Conservation (phyloP, 2,113 vertebrate genomes). For the Hassar affinis region DNA sequence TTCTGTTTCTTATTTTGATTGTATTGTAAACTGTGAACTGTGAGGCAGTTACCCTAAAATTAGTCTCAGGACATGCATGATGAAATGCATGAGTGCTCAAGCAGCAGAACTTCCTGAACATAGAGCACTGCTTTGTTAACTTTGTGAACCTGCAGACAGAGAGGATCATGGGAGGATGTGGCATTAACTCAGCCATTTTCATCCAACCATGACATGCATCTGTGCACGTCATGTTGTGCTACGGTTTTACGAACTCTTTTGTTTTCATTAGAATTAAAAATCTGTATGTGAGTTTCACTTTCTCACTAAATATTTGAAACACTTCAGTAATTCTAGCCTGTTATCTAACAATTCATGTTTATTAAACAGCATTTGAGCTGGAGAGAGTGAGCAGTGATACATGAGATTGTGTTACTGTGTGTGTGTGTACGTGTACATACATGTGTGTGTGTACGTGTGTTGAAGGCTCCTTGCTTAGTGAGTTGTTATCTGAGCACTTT, state of each 20-base stretch:
- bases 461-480: not conserved
- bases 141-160: not conserved
- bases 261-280: not conserved
- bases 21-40: not conserved
- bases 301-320: constrained; percentile 45
- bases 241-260: not conserved
- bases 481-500: constrained; percentile 11
- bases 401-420: constrained; percentile 12
- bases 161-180: constrained; percentile 1
- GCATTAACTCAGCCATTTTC: not conserved
- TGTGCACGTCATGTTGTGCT: not conserved
- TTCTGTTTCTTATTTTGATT: not conserved
- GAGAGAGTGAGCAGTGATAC: not conserved
- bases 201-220: not conserved
- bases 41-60: not conserved
- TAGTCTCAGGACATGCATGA: not conserved
- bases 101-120: constrained; percentile 19
- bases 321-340: not conserved
- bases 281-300: not conserved
- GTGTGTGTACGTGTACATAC: not conserved
- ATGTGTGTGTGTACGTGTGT: not conserved
- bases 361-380: constrained; percentile 39
- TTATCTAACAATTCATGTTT: constrained; percentile 29
- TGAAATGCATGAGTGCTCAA: constrained; percentile 8
- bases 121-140: not conserved